Evolutionary conservation across 2,888 invertebrate genomes (phyloP).

Genomic region (Thecophora atra): DNA sequence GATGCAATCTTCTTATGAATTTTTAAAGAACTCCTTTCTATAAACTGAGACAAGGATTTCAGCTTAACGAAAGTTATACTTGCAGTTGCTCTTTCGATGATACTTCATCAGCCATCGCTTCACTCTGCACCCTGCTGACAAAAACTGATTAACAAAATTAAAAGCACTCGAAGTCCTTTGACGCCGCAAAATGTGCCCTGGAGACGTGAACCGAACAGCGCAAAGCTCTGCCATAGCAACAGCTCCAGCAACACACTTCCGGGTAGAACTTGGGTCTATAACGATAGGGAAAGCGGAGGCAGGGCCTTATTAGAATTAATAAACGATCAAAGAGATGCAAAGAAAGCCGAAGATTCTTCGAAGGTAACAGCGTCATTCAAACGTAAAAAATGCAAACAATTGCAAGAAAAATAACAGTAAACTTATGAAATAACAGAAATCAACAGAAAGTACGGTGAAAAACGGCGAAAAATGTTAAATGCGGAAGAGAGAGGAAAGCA

Average conservation of each 20-base stretch:
- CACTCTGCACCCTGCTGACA: neutral
- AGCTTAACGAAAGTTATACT: too few species aligned
- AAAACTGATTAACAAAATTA: constrained; percentile 13
- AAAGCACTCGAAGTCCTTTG: constrained; percentile 15
- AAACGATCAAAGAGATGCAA: constrained; percentile 47
- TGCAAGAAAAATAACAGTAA: constrained; percentile 45
- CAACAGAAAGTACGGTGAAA: neutral
- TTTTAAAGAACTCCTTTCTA: too few species aligned
- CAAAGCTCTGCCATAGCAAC: neutral
- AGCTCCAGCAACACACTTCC: neutral
- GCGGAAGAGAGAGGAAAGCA: neutral
- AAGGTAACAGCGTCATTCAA: constrained; percentile 48
- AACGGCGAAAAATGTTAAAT: constrained; percentile 20
- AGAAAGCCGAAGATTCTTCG: constrained; percentile 38
- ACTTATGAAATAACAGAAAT: constrained; percentile 36
- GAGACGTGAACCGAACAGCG: constrained; percentile 22
- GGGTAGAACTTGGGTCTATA: neutral
- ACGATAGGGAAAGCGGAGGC: neutral
- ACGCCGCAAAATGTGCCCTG: constrained; percentile 4
- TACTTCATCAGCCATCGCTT: neutral
- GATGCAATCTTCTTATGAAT: neutral
- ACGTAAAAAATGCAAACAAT: constrained; percentile 55
- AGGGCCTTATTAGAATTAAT: constrained; percentile 48
- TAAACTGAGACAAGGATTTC: too few species aligned
- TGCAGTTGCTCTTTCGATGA: too few species aligned